These are phyloP conservation scores for Tortrix viridana DNA, from an alignment of 2,888 invertebrate species.

Conservation along the genomic window DNA sequence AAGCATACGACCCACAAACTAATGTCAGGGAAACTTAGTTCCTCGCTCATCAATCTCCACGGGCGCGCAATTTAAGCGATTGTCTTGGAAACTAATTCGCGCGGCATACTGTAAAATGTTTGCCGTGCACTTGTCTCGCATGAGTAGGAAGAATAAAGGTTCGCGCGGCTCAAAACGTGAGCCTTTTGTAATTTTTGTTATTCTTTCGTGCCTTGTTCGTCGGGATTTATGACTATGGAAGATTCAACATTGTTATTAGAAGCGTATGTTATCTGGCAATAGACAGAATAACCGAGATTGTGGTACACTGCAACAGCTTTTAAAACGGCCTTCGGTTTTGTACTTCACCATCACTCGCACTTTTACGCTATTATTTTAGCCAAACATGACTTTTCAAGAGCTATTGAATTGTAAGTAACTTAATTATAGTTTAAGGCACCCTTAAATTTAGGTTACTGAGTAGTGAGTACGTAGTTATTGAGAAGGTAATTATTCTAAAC, in stretches of 20 bases:
- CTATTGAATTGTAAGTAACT: no score
- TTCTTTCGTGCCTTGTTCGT: background rate
- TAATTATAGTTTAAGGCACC: no score
- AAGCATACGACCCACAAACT: conserved; percentile 53
- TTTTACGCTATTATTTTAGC: no score
- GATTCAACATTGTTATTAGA: background rate
- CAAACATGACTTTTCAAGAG: no score
- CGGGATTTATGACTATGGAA: background rate
- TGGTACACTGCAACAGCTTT: no score
- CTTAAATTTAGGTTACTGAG: no score
- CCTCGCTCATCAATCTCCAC: conserved; percentile 49
- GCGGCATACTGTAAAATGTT: conserved; percentile 35
- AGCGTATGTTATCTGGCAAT: background rate
- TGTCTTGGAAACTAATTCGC: conserved; percentile 43
- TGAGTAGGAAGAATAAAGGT: conserved; percentile 14
- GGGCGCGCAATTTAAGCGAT: conserved; percentile 44
- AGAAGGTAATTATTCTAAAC: no score
- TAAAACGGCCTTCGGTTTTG: no score
- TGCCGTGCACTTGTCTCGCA: conserved; percentile 27
- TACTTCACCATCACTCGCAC: no score
- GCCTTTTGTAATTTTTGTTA: conserved; percentile 1
- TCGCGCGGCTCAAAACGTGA: conserved; percentile 2
- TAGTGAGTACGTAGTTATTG: no score
- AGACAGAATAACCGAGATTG: no score
- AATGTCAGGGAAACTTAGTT: conserved; percentile 49